Evolutionary conservation across 2,888 invertebrate genomes (phyloP), one percentile per base, ranked within the genome.

Genomic region (Drosophila atripex): DNA sequence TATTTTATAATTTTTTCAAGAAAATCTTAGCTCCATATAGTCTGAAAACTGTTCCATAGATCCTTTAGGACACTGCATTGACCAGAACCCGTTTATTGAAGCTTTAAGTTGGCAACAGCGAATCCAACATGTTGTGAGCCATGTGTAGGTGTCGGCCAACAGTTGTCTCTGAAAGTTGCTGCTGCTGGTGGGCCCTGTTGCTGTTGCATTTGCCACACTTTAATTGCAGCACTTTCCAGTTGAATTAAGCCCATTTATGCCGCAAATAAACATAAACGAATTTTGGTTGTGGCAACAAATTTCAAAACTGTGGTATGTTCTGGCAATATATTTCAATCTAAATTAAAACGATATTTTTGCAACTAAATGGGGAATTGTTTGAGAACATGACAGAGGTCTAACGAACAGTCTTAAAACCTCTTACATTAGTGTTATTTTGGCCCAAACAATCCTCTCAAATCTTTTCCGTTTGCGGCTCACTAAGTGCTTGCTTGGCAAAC

Each of bases 161-260:
- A 38, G 25, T n/a, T 46, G 43, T 4, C 49, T 35, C 14, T 38
- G 38, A 30, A 23, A 49, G 43, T 16, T 38, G 35, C 35, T 16
- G 35, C 35, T 16, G 21, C 38, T 38, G 11, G 7, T 64, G 54
- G 43, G 47, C 30, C 41, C 30, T 14, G 16, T 41, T 30, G 54
- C 43, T 63, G 16, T 43, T 69, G 46, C 71, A 71, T 70, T 60
- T 71, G 83, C 70, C 60, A 69, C 58, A 68, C 78, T 80, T 78
- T 78, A 85, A 85, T 85, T 85, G 80, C 86, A 72, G 65, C 72
- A 71, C 66, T 79, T 79, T 72, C 64, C 50, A 66, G 64, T 43
- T 47, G 50, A 57, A 41, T 55, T 54, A 23, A 77, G 53, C 80
- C 80, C 77, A 80, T 80, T 47, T 72, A 43, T 53, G n/a, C 38